phyloP scores from a whole-genome alignment of 2,888 invertebrate genomes.

The Platypus cylindrus region DNA sequence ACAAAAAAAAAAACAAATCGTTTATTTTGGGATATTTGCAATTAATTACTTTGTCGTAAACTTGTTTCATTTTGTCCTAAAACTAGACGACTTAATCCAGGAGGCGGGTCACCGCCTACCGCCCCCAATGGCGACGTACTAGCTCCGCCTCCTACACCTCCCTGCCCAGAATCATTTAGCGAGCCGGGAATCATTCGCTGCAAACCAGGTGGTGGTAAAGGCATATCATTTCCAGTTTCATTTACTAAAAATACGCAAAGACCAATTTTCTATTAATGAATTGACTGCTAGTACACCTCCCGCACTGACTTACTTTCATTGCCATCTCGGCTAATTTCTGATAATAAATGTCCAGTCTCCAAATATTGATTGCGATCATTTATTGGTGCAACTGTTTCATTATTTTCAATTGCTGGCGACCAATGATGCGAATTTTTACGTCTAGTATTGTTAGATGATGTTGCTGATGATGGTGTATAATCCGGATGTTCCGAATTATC shows the following conservation, averaged over 20 bases:
- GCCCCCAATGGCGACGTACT: conserved; percentile 7
- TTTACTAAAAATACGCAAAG: conserved; percentile 3
- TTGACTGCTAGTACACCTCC: not conserved
- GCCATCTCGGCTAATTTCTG: conserved; percentile 31
- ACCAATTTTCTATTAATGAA: too few species aligned
- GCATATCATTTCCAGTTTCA: conserved; percentile 28
- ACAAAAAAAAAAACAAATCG: conserved; percentile 25
- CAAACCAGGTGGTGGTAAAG: conserved; percentile 51
- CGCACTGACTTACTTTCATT: conserved; percentile 8
- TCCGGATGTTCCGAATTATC: conserved; percentile 58
- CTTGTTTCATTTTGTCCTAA: conserved; percentile 36
- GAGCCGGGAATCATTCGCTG: conserved; percentile 54
- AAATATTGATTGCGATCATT: conserved; percentile 64
- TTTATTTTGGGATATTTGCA: conserved; percentile 22
- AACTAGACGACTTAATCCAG: conserved; percentile 52
- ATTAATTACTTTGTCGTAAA: too few species aligned
- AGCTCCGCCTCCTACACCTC: too few species aligned
- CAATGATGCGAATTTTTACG: conserved; percentile 13
- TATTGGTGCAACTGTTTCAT: conserved; percentile 52
- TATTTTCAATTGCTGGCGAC: conserved; percentile 40
- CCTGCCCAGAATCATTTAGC: conserved; percentile 41
- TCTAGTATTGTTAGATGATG: conserved; percentile 5
- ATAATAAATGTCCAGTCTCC: conserved; percentile 62
- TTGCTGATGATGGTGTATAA: conserved; percentile 23
- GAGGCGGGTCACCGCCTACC: conserved; percentile 45